phyloP scores from a whole-genome alignment of 1,140 invertebrate genomes.

The Epicauta chinensis region DNA sequence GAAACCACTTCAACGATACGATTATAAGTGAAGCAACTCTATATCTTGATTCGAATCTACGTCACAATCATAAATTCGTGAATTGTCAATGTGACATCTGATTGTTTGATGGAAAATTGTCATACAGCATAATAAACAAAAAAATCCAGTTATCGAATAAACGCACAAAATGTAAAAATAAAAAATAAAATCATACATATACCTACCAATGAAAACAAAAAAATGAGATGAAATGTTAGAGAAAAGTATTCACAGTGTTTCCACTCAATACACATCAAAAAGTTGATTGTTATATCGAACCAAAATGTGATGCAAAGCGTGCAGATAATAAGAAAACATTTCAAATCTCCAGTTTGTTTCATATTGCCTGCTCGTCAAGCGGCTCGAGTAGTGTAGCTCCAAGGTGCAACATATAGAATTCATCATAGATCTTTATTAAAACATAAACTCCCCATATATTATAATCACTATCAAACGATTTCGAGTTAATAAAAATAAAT shows the following conservation, averaged over 20 bases:
- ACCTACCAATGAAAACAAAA: too few species aligned
- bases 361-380: background rate
- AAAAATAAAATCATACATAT: too few species aligned
- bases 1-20: slow-evolving; percentile 20
- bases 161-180: too few species aligned
- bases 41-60: slow-evolving; percentile 10
- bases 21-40: slow-evolving; percentile 12
- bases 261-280: slow-evolving; percentile 16
- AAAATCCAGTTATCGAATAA: too few species aligned
- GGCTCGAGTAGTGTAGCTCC: background rate
- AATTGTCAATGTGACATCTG: slow-evolving; percentile 17
- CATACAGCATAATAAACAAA: too few species aligned
- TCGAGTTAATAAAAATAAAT: too few species aligned
- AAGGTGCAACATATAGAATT: background rate
- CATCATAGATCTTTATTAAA: background rate
- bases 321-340: slow-evolving; percentile 1
- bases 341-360: slow-evolving; percentile 6
- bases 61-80: slow-evolving; percentile 19
- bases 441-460: too few species aligned
- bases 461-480: too few species aligned
- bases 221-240: background rate
- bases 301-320: too few species aligned
- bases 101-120: slow-evolving; percentile 8
- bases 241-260: background rate
- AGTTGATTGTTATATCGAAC: slow-evolving; percentile 13